These are phyloP conservation scores for Sciurus vulgaris DNA, from an alignment of 2,797 vertebrate genomes.

Conservation along the genomic window DNA sequence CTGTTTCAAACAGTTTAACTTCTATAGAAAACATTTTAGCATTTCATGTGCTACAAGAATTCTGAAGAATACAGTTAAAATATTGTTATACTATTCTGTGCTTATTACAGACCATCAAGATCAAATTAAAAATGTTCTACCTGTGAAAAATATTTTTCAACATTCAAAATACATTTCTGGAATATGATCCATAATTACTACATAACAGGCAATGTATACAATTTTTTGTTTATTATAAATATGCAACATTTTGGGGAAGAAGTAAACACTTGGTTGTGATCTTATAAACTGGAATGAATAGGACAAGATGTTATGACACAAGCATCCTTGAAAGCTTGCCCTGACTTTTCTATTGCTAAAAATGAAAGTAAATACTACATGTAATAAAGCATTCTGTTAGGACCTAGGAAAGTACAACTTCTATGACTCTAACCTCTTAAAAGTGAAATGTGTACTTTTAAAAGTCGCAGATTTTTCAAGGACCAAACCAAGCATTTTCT, in stretches of 20 bases:
- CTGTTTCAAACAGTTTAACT: neutral
- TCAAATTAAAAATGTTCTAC: neutral
- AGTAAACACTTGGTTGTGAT: neutral
- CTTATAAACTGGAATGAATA: neutral
- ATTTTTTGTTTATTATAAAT: neutral
- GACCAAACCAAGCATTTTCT: conserved; percentile 65
- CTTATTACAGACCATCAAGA: neutral
- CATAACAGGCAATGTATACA: neutral
- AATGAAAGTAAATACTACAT: neutral
- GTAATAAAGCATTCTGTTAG: neutral
- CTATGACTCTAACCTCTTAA: neutral
- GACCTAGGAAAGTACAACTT: neutral
- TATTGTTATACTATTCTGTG: neutral
- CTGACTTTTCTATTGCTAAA: conserved; percentile 18
- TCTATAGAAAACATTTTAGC: neutral
- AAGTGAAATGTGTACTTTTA: conserved; percentile 61
- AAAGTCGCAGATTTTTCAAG: conserved; percentile 73
- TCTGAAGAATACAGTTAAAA: neutral
- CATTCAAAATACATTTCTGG: neutral
- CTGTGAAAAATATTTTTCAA: neutral
- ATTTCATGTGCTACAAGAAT: neutral
- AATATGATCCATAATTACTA: neutral
- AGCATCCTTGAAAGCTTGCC: neutral
- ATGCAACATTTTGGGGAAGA: neutral
- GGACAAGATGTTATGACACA: neutral